A percentile compares a stretch with the other conserved stretches of the same genome.
phyloP scores from a whole-genome alignment of 2,888 invertebrate genomes.

The Buathra laborator region DNA sequence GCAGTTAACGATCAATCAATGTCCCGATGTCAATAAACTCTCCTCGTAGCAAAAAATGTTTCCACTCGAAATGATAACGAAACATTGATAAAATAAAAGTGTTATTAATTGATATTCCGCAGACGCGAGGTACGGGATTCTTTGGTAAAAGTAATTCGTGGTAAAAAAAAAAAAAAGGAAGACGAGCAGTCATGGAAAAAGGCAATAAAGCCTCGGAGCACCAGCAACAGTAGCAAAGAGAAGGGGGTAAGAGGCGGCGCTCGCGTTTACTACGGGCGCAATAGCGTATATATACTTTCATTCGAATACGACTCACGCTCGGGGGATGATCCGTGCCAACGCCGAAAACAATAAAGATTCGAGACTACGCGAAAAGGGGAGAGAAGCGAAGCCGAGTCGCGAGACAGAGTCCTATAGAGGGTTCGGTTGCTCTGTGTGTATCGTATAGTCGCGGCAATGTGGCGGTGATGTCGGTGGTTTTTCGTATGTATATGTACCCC shows the following conservation, averaged over 20 bases:
- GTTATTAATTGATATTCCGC: conserved; percentile 5
- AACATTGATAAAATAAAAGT: background rate
- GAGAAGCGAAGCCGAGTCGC: conserved; percentile 22
- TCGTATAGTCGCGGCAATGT: background rate
- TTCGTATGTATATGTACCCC: conserved; percentile 10
- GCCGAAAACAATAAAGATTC: conserved; percentile 78
- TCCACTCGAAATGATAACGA: background rate
- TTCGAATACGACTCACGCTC: conserved; percentile 76
- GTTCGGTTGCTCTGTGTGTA: background rate
- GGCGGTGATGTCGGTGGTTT: conserved; percentile 19
- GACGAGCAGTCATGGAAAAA: conserved; percentile 20
- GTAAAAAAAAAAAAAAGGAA: background rate
- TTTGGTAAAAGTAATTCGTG: background rate
- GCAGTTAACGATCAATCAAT: too few species aligned
- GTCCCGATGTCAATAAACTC: too few species aligned
- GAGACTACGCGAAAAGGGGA: conserved; percentile 55
- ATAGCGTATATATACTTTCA: conserved; percentile 55
- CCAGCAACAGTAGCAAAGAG: conserved; percentile 31
- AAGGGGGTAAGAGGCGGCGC: background rate
- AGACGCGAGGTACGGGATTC: background rate
- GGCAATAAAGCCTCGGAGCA: conserved; percentile 41
- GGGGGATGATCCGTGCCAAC: conserved; percentile 73
- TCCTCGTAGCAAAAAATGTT: too few species aligned
- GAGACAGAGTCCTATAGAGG: conserved; percentile 18
- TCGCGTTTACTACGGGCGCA: background rate